Conservation (phyloP, 2,888 invertebrate genomes). For the Crossocerus cetratus region DNA sequence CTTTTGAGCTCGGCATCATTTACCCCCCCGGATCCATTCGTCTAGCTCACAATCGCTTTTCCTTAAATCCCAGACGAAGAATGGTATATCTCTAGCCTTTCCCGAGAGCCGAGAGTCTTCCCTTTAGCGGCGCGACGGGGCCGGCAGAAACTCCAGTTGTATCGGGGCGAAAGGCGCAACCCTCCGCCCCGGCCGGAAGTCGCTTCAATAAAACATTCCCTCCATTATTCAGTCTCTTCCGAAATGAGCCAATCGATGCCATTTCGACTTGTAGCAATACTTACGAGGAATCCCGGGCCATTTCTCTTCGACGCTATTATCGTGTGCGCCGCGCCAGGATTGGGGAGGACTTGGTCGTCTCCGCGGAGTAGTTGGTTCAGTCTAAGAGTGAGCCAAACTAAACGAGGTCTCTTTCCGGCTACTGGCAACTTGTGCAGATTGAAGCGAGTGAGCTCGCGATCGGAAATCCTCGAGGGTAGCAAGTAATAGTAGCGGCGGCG, state of each 20-base stretch:
- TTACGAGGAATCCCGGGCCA: no score
- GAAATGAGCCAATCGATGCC: background rate
- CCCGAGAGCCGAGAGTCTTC: background rate
- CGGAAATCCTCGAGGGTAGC: constrained; percentile 25
- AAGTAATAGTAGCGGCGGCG: constrained; percentile 43
- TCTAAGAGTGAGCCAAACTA: background rate
- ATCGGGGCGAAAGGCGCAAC: constrained; percentile 5
- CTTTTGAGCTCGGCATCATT: constrained; percentile 18
- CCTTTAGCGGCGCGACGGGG: background rate
- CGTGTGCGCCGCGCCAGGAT: no score
- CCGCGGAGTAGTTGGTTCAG: background rate
- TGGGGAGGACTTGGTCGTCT: background rate
- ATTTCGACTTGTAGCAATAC: background rate
- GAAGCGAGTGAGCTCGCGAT: constrained; percentile 22
- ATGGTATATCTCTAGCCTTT: background rate
- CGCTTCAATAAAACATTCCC: background rate
- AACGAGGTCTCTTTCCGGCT: background rate
- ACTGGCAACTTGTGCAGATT: background rate
- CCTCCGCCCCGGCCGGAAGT: background rate
- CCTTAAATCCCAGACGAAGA: constrained; percentile 29
- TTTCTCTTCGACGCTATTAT: background rate
- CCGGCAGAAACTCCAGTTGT: background rate
- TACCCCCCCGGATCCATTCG: constrained; percentile 32
- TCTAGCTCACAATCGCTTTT: constrained; percentile 36
- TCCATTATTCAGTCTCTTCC: background rate